Percentiles rank a stretch among this genome's conserved stretches.
Evolutionary conservation across 2,113 vertebrate genomes (phyloP).

Genomic region (Sinocyclocheilus anshuiensis): DNA sequence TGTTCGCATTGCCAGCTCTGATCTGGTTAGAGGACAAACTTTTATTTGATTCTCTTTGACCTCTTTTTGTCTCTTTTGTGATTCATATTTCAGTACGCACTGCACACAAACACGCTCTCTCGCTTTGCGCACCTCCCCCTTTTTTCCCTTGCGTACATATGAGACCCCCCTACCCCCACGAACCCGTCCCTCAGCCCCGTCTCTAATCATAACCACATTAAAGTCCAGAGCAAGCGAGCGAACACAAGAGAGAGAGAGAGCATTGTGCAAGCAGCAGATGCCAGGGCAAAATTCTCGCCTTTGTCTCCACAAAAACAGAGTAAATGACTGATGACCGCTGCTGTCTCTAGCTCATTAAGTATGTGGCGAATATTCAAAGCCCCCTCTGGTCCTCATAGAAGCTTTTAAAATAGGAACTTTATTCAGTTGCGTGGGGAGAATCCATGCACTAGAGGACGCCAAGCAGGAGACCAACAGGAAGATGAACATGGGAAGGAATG

Average conservation of each 20-base stretch:
- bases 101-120: slow-evolving; percentile 48
- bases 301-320: slow-evolving; percentile 57
- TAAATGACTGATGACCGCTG: slow-evolving; percentile 58
- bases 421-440: slow-evolving; percentile 1
- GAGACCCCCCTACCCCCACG: slow-evolving; percentile 61
- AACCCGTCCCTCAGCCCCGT: slow-evolving; percentile 70
- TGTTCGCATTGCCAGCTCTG: slow-evolving; percentile 59
- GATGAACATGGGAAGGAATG: slow-evolving; percentile 36
- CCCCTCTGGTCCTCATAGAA: slow-evolving; percentile 34
- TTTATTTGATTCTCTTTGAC: slow-evolving; percentile 64
- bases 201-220: slow-evolving; percentile 85
- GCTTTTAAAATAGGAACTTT: slow-evolving; percentile 26
- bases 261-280: slow-evolving; percentile 78
- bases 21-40: slow-evolving; percentile 73
- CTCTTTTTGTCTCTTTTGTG: slow-evolving; percentile 57
- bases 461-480: slow-evolving; percentile 41
- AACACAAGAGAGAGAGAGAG: slow-evolving; percentile 47
- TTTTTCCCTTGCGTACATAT: slow-evolving; percentile 73
- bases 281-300: slow-evolving; percentile 66
- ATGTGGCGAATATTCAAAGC: slow-evolving; percentile 52
- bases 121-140: slow-evolving; percentile 72
- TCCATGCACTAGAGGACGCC: slow-evolving; percentile 22
- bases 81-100: slow-evolving; percentile 68
- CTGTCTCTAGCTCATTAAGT: slow-evolving; percentile 55
- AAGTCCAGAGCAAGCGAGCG: slow-evolving; percentile 62